Percentiles rank a stretch among this genome's conserved stretches.
Evolutionary conservation across 2,113 vertebrate genomes (phyloP).

Genomic region (Stegastes partitus): DNA sequence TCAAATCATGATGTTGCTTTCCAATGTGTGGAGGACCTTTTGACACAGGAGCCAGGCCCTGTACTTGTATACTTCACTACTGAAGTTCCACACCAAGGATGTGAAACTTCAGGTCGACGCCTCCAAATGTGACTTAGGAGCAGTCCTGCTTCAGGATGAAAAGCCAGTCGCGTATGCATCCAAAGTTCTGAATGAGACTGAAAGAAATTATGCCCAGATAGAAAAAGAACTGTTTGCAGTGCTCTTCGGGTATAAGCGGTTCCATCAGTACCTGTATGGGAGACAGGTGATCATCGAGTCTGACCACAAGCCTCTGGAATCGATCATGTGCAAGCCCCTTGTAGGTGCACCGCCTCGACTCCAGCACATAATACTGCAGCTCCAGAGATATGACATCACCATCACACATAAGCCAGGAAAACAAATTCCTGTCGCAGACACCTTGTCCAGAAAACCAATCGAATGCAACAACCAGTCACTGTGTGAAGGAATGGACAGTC

Average conservation of each 20-base stretch:
- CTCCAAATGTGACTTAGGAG: neutral
- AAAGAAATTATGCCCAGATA: neutral
- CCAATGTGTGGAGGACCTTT: neutral
- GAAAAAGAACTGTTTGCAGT: neutral
- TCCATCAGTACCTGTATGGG: constrained; percentile 37
- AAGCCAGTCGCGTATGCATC: constrained; percentile 6
- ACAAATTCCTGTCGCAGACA: constrained; percentile 27
- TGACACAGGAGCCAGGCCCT: neutral
- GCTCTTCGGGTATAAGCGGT: constrained; percentile 22
- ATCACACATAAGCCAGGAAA: constrained; percentile 38
- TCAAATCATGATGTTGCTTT: neutral
- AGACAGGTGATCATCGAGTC: constrained; percentile 1
- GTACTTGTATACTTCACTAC: too few species aligned
- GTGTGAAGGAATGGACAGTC: neutral
- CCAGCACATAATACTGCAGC: constrained; percentile 30
- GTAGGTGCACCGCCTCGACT: constrained; percentile 13
- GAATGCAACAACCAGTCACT: neutral
- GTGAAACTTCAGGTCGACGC: neutral
- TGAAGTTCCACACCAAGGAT: neutral
- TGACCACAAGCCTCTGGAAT: constrained; percentile 40
- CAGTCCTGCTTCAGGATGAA: neutral
- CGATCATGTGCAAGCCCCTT: constrained; percentile 19
- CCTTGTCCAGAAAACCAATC: neutral
- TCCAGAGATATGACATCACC: constrained; percentile 45
- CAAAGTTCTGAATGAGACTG: neutral